phyloP scores from a whole-genome alignment of 2,888 invertebrate species.

The Ischnura elegans region DNA sequence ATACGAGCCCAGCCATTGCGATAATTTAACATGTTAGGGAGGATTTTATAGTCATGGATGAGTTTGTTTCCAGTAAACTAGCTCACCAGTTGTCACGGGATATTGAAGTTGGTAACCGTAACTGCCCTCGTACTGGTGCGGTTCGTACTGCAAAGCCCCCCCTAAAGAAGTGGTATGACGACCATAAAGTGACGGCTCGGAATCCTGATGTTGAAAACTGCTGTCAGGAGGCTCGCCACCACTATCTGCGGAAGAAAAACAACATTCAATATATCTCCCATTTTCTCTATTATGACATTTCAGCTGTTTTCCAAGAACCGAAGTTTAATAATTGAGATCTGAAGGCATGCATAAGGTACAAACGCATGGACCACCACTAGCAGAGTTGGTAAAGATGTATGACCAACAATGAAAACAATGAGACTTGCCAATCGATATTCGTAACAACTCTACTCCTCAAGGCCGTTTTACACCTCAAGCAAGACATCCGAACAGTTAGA shows the following conservation, averaged over 20 bases:
- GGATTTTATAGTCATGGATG: too few relatives aligned
- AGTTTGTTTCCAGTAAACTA: background rate
- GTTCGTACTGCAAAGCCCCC: slow-evolving; percentile 29
- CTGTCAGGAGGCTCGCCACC: slow-evolving; percentile 69
- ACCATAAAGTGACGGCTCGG: slow-evolving; percentile 53
- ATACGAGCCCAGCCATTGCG: background rate
- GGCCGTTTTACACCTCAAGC: slow-evolving; percentile 45
- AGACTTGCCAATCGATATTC: slow-evolving; percentile 41
- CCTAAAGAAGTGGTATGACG: slow-evolving; percentile 46
- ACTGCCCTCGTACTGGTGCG: slow-evolving; percentile 42
- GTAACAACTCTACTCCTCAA: slow-evolving; percentile 61
- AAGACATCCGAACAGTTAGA: background rate
- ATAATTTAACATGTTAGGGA: too few relatives aligned
- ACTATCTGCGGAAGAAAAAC: slow-evolving; percentile 68
- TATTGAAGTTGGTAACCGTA: slow-evolving; percentile 56
- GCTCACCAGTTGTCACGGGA: slow-evolving; percentile 52
- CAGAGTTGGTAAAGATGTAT: background rate
- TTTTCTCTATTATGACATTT: too few relatives aligned
- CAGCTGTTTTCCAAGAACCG: background rate
- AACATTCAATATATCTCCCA: background rate
- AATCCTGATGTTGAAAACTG: slow-evolving; percentile 68
- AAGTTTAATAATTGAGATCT: background rate
- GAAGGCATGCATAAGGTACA: background rate
- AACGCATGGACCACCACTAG: background rate
- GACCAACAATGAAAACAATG: slow-evolving; percentile 2